Evolutionary conservation across 2,888 invertebrate genomes (phyloP), one percentile per base, ranked within the genome.

Genomic region (Hofmannophila pseudospretella): DNA sequence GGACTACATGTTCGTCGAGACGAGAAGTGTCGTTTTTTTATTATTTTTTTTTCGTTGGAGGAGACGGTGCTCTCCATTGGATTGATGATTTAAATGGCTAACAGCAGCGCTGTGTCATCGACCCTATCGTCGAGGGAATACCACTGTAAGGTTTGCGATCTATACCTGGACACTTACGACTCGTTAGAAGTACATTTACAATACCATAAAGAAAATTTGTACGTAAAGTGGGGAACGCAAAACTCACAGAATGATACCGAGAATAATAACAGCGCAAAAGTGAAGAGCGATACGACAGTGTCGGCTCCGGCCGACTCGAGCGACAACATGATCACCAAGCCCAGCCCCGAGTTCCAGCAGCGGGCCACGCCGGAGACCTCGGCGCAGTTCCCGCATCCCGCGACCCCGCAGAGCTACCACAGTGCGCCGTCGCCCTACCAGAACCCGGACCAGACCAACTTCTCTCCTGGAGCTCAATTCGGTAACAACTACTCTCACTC

Each of bases 181-280:
- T 94, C 93, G 42, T 88, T 94, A 51, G 92, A 94, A 60, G 94
- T 94, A 47, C 94, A 94, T 78, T 84, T 93, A 58, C 91, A 92
- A 64, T 94, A 94, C 73, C 93, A 94, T 61, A 92, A 93, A 71
- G 93, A 94, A 64, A 93, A 93, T 65, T 82, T 93, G 54, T 82
- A 93, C 62, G 91, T 89, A 48, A 92, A 92, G 77, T 94, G 94
- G 94, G 90, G 90, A 34, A 89, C 88, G 31, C 90, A 78, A 60
- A 88, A 86, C 65, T 67, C 77, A 38, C 87, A 87, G 53, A 82
- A 86, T 68, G 90, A 90, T 60, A 88, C 89, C 49, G 90, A 91
- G 46, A 92, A 92, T 64, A 92, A 93, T 75, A 92, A 92, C 78
- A 74, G 78, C 50, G 76, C 66, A 60, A 90, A 89, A 89, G 87